Evolutionary conservation across 2,797 vertebrate species (phyloP).

Genomic region (Helarctos malayanus): DNA sequence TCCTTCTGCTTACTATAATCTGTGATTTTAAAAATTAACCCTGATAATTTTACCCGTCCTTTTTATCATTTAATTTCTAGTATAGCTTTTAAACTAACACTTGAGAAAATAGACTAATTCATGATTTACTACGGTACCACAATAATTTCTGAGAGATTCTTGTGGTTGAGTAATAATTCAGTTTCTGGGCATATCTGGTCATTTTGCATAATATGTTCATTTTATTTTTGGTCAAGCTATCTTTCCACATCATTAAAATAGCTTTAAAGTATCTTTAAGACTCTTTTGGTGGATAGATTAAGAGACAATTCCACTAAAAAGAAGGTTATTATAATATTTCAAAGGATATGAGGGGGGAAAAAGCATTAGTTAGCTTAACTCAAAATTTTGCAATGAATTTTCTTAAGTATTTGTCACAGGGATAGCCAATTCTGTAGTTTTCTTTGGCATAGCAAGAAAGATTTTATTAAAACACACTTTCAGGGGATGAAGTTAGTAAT

Average conservation of each 20-base stretch:
- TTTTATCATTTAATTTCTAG: slow-evolving; percentile 19
- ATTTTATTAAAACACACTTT: slow-evolving; percentile 64
- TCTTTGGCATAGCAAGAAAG: slow-evolving; percentile 33
- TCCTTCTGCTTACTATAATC: background rate
- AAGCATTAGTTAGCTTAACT: slow-evolving; percentile 8
- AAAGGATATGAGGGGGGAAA: background rate
- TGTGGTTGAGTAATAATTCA: slow-evolving; percentile 52
- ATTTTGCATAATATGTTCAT: slow-evolving; percentile 32
- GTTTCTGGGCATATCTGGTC: background rate
- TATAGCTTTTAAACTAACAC: slow-evolving; percentile 17
- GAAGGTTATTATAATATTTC: background rate
- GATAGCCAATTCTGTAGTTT: slow-evolving; percentile 27
- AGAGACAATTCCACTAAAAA: slow-evolving; percentile 54
- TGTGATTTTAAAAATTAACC: slow-evolving; percentile 21
- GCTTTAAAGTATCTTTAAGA: slow-evolving; percentile 45
- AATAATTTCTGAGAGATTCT: slow-evolving; percentile 30
- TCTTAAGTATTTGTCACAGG: slow-evolving; percentile 26
- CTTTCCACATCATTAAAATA: slow-evolving; percentile 61
- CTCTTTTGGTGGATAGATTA: slow-evolving; percentile 28
- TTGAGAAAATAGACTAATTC: slow-evolving; percentile 51
- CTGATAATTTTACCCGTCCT: background rate
- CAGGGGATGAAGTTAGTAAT: slow-evolving; percentile 44
- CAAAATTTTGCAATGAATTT: slow-evolving; percentile 4
- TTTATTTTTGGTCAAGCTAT: slow-evolving; percentile 37
- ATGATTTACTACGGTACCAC: background rate